A percentile compares a stretch with the other conserved stretches of the same genome.
phyloP scores from a whole-genome alignment of 2,797 vertebrate genomes.

The Myotis planiceps region DNA sequence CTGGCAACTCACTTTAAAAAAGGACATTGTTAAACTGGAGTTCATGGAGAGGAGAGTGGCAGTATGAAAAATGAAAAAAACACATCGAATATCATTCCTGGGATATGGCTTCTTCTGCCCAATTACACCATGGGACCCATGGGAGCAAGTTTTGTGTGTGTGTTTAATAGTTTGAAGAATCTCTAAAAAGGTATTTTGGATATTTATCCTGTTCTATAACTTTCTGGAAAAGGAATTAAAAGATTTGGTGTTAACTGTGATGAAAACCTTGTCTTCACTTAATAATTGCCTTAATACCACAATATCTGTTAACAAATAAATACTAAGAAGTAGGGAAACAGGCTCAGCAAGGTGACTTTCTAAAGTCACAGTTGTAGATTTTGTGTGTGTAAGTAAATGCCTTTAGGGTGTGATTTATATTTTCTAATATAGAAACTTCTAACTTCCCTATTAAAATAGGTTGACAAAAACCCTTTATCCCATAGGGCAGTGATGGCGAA shows the following conservation, averaged over 20 bases:
- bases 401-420: neutral
- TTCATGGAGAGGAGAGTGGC: neutral
- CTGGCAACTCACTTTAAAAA: neutral
- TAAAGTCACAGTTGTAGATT: neutral
- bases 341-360: neutral
- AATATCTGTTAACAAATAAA: neutral
- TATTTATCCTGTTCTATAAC: neutral
- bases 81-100: neutral
- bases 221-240: slow-evolving; percentile 22
- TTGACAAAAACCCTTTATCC: neutral
- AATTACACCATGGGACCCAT: neutral
- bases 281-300: neutral
- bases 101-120: neutral
- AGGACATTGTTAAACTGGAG: neutral
- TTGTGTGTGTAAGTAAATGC: neutral
- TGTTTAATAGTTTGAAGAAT: neutral
- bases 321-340: neutral
- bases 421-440: neutral
- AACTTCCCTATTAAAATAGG: neutral
- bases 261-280: neutral
- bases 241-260: neutral
- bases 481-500: too few species aligned
- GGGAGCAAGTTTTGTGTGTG: neutral
- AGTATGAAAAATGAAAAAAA: neutral
- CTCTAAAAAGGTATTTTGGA: neutral